Evolutionary conservation across 2,888 invertebrate genomes (phyloP).

Genomic region (Acrobasis suavella): DNA sequence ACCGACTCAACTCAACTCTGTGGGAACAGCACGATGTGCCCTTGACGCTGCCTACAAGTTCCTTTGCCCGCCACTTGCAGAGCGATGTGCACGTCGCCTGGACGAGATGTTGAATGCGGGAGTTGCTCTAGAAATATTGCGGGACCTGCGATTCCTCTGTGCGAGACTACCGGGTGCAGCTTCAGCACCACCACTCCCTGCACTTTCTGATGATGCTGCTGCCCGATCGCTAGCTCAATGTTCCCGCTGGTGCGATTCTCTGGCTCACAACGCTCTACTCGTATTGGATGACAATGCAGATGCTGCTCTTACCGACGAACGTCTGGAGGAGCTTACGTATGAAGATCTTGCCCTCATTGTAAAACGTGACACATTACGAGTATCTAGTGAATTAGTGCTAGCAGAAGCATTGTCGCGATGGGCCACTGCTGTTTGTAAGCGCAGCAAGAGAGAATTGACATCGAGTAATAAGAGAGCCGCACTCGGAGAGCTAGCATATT

Average conservation of each 20-base stretch:
- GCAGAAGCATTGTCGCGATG: slow-evolving; percentile 84
- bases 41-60: slow-evolving; percentile 89
- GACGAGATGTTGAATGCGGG: slow-evolving; percentile 84
- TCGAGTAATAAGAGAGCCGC: slow-evolving; percentile 72
- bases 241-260: slow-evolving; percentile 81
- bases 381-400: slow-evolving; percentile 84
- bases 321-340: slow-evolving; percentile 82
- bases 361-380: slow-evolving; percentile 85
- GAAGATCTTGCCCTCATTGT: slow-evolving; percentile 85
- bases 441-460: slow-evolving; percentile 68
- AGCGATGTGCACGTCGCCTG: slow-evolving; percentile 85
- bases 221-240: slow-evolving; percentile 70
- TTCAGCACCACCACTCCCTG: slow-evolving; percentile 75
- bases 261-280: slow-evolving; percentile 86
- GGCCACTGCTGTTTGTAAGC: slow-evolving; percentile 73
- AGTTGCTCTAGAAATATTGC: slow-evolving; percentile 85
- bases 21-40: slow-evolving; percentile 85
- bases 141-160: slow-evolving; percentile 78
- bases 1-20: slow-evolving; percentile 83
- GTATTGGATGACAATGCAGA: slow-evolving; percentile 74
- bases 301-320: slow-evolving; percentile 63
- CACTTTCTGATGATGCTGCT: slow-evolving; percentile 63
- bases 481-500: slow-evolving; percentile 80
- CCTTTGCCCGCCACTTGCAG: slow-evolving; percentile 86
- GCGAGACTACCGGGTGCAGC: slow-evolving; percentile 71